Evolutionary conservation across 2,888 invertebrate genomes (phyloP).

Genomic region (Zele albiditarsus): DNA sequence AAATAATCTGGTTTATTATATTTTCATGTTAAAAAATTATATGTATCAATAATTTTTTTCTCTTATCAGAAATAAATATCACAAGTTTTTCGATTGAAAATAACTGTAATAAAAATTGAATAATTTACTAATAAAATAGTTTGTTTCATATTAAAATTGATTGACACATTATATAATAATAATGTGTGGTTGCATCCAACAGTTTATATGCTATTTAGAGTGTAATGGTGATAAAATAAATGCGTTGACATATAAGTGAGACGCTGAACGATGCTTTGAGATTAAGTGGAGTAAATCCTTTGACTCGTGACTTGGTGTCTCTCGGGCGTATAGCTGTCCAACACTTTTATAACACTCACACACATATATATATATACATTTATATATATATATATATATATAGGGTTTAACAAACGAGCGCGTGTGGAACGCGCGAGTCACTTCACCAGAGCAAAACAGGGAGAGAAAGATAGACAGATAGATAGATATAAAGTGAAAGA

Average conservation of each 20-base stretch:
- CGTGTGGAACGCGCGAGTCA: conserved; percentile 47
- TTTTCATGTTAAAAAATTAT: no score
- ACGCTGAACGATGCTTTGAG: conserved; percentile 46
- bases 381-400: conserved; percentile 16
- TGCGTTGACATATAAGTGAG: conserved; percentile 24
- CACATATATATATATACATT: conserved; percentile 4
- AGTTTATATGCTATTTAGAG: conserved; percentile 21
- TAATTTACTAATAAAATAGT: no score
- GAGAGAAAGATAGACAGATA: background rate
- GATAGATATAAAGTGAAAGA: conserved; percentile 23
- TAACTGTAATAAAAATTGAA: no score
- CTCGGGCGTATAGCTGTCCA: conserved; percentile 46
- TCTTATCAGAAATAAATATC: no score
- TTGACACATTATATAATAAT: background rate
- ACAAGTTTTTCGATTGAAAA: no score
- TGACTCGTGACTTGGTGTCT: conserved; percentile 52
- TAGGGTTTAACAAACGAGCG: conserved; percentile 46
- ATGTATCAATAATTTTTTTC: no score
- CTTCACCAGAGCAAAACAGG: conserved; percentile 20
- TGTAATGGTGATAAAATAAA: conserved; percentile 5
- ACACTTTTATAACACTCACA: background rate
- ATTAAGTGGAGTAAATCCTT: conserved; percentile 61
- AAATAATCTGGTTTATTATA: no score
- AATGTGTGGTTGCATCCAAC: background rate
- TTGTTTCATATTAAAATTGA: no score